Evolutionary conservation across 2,888 invertebrate genomes (phyloP).

Genomic region (Xestia xanthographa): DNA sequence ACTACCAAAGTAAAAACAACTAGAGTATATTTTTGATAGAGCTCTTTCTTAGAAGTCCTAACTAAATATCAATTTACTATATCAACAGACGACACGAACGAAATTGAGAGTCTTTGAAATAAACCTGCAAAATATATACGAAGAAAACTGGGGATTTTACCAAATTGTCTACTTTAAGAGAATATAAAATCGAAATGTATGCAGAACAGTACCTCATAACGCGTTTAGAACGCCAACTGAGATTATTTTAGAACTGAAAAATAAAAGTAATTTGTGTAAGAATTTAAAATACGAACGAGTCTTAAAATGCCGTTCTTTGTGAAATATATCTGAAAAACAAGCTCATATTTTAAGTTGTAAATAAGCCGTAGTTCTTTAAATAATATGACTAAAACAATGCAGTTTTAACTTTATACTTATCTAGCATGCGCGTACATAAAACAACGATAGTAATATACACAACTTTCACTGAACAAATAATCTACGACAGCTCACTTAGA

Average conservation of each 20-base stretch:
- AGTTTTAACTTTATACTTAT: neutral
- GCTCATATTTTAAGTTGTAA: neutral
- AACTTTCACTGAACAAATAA: neutral
- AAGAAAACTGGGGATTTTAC: constrained; percentile 21
- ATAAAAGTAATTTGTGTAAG: neutral
- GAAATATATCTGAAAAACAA: neutral
- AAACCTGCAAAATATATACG: constrained; percentile 39
- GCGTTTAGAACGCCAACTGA: neutral
- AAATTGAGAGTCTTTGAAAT: constrained; percentile 56
- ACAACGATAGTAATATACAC: neutral
- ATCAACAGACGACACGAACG: constrained; percentile 48
- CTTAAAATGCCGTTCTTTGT: neutral
- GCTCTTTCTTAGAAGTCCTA: constrained; percentile 56
- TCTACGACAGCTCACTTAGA: neutral
- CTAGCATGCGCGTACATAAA: neutral
- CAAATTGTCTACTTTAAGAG: constrained; percentile 14
- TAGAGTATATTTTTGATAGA: constrained; percentile 42
- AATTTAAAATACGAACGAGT: neutral
- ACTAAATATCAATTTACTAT: constrained; percentile 65
- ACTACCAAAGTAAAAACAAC: constrained; percentile 40
- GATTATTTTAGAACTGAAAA: constrained; percentile 5
- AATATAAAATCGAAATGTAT: constrained; percentile 23
- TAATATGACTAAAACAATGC: neutral
- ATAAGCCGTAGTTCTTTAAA: neutral
- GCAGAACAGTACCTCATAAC: constrained; percentile 4